These are phyloP conservation scores for Limnephilus auricula DNA, from an alignment of 2,888 invertebrate species.

Conservation along the genomic window DNA sequence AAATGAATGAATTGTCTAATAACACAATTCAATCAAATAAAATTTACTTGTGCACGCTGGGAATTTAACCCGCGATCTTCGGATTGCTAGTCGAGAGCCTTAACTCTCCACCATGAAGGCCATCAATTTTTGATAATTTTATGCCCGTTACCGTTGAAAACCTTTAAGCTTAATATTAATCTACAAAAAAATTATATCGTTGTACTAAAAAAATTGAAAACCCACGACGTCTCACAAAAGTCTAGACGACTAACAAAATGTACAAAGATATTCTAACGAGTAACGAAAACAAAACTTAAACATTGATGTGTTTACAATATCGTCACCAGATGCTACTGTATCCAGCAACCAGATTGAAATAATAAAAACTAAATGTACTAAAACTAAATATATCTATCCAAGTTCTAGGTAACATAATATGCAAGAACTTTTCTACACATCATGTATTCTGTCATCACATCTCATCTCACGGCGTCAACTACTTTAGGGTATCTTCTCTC, in stretches of 20 bases:
- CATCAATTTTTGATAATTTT: too few species aligned
- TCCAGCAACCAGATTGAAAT: neutral
- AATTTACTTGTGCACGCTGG: too few species aligned
- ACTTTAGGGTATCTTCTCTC: neutral
- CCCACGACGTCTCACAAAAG: neutral
- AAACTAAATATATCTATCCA: neutral
- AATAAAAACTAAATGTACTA: neutral
- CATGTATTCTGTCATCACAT: neutral
- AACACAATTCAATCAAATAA: too few species aligned
- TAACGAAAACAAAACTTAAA: neutral
- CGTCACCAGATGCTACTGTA: neutral
- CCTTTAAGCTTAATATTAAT: too few species aligned
- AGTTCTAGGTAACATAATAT: neutral
- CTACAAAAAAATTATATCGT: too few species aligned
- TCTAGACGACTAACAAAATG: neutral
- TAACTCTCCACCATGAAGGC: too few species aligned
- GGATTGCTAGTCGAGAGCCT: too few species aligned
- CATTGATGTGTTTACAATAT: neutral
- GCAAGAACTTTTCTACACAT: neutral
- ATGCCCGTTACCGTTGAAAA: too few species aligned
- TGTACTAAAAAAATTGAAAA: too few species aligned
- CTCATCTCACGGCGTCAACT: neutral
- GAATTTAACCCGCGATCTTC: too few species aligned
- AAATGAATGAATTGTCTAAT: too few species aligned
- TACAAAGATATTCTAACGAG: neutral